A percentile compares a stretch with the other conserved stretches of the same genome.
These are phyloP conservation scores for Drosophila monieri DNA, from an alignment of 2,888 invertebrate genomes.

Conservation along the genomic window DNA sequence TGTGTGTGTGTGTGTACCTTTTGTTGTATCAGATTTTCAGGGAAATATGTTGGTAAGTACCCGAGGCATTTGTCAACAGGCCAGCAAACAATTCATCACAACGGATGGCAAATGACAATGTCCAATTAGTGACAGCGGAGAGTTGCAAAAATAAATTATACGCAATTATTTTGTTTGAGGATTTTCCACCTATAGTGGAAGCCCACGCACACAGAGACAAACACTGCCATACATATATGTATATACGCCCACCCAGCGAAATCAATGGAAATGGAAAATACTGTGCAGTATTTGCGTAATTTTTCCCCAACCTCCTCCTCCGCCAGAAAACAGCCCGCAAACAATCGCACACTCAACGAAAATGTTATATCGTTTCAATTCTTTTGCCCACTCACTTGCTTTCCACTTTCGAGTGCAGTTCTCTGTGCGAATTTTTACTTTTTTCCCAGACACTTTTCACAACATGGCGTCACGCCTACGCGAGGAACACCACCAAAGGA, in stretches of 20 bases:
- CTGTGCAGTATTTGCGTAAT: slow-evolving; percentile 28
- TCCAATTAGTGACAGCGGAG: slow-evolving; percentile 30
- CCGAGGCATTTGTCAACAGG: slow-evolving; percentile 35
- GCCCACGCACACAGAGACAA: slow-evolving; percentile 34
- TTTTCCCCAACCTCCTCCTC: neutral
- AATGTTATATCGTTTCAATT: slow-evolving; percentile 13
- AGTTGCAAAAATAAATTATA: slow-evolving; percentile 41
- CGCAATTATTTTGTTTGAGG: slow-evolving; percentile 22
- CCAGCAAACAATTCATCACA: slow-evolving; percentile 38
- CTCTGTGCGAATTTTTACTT: slow-evolving; percentile 25
- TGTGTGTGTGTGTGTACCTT: slow-evolving; percentile 20
- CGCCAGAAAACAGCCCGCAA: neutral
- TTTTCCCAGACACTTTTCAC: slow-evolving; percentile 71
- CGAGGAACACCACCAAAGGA: slow-evolving; percentile 33
- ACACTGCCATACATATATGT: neutral
- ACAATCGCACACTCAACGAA: slow-evolving; percentile 5
- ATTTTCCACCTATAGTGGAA: slow-evolving; percentile 1
- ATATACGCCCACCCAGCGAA: slow-evolving; percentile 42
- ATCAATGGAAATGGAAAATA: slow-evolving; percentile 65
- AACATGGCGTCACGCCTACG: slow-evolving; percentile 77
- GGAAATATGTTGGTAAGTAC: slow-evolving; percentile 11
- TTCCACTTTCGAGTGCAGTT: slow-evolving; percentile 37
- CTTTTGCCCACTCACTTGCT: slow-evolving; percentile 1
- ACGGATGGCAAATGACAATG: slow-evolving; percentile 8
- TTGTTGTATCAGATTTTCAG: slow-evolving; percentile 30